phyloP scores from a whole-genome alignment of 2,888 invertebrate genomes.

The Disparrhopalites patrizii region DNA sequence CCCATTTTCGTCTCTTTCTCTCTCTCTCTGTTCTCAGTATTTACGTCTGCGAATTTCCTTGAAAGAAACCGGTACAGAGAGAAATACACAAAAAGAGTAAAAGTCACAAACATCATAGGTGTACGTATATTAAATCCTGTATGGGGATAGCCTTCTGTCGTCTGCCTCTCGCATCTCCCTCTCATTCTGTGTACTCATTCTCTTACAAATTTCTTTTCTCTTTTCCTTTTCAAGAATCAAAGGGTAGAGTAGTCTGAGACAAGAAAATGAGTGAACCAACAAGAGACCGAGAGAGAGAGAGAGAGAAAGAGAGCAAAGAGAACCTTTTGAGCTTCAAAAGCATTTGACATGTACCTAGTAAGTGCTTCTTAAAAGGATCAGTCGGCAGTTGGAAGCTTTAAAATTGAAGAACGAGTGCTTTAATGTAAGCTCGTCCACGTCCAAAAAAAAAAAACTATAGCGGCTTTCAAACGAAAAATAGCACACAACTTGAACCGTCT shows the following conservation, averaged over 20 bases:
- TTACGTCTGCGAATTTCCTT: neutral
- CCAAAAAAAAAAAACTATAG: too few species aligned
- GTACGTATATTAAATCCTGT: neutral
- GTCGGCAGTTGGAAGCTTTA: conserved; percentile 7
- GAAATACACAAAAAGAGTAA: too few species aligned
- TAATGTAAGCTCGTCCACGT: too few species aligned
- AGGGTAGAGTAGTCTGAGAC: conserved; percentile 16
- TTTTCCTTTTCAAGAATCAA: conserved; percentile 24
- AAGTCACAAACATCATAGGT: neutral
- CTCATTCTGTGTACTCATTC: neutral
- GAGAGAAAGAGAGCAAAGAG: conserved; percentile 8
- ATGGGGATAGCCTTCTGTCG: neutral
- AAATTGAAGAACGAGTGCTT: conserved; percentile 14
- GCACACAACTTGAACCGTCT: too few species aligned
- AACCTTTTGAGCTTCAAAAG: conserved; percentile 19
- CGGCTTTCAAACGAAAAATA: too few species aligned
- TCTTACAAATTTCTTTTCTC: conserved; percentile 13
- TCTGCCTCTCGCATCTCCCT: neutral
- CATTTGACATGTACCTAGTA: conserved; percentile 20
- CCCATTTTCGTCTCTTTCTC: too few species aligned
- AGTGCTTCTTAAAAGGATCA: conserved; percentile 21
- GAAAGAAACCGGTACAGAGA: neutral
- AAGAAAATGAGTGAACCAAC: conserved; percentile 6
- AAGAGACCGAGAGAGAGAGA: too few species aligned
- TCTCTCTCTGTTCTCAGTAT: neutral